phyloP scores from a whole-genome alignment of 1,140 invertebrate species.

The Tigriopus japonicus region DNA sequence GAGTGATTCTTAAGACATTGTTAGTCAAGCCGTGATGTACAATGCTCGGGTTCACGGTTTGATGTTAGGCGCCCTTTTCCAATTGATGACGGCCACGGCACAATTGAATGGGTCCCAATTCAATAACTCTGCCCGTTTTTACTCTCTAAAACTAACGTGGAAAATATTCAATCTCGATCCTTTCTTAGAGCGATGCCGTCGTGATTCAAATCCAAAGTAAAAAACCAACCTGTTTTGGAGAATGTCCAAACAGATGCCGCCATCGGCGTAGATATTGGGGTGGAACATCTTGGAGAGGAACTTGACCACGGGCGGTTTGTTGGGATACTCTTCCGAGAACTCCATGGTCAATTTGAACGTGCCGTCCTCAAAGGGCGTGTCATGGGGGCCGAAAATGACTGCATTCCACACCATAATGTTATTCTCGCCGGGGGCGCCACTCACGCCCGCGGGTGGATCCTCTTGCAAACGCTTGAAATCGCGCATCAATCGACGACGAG shows the following conservation, averaged over 20 bases:
- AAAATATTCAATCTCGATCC: too few species aligned
- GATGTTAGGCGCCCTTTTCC: too few species aligned
- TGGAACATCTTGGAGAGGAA: constrained; percentile 49
- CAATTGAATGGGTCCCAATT: too few species aligned
- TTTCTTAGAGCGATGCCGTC: too few species aligned
- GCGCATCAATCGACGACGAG: constrained; percentile 11
- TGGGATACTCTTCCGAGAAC: constrained; percentile 49
- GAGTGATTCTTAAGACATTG: too few species aligned
- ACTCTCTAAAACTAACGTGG: too few species aligned
- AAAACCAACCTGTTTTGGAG: constrained; percentile 34
- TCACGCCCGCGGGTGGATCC: constrained; percentile 42
- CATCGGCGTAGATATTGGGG: constrained; percentile 49
- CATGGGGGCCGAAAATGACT: constrained; percentile 32
- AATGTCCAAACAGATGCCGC: constrained; percentile 48
- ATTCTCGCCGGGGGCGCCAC: constrained; percentile 40
- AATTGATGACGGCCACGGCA: too few species aligned
- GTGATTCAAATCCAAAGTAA: neutral
- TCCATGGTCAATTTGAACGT: constrained; percentile 45
- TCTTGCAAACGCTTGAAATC: constrained; percentile 30
- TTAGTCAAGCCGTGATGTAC: too few species aligned
- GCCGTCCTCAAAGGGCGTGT: constrained; percentile 52
- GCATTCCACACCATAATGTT: constrained; percentile 44
- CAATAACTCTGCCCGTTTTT: too few species aligned
- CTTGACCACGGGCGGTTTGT: constrained; percentile 44
- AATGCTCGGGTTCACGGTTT: too few species aligned